Evolutionary conservation across 2,113 vertebrate genomes (phyloP), one percentile per base, ranked within the genome.

Genomic region (Cricetomys ansorgei): DNA sequence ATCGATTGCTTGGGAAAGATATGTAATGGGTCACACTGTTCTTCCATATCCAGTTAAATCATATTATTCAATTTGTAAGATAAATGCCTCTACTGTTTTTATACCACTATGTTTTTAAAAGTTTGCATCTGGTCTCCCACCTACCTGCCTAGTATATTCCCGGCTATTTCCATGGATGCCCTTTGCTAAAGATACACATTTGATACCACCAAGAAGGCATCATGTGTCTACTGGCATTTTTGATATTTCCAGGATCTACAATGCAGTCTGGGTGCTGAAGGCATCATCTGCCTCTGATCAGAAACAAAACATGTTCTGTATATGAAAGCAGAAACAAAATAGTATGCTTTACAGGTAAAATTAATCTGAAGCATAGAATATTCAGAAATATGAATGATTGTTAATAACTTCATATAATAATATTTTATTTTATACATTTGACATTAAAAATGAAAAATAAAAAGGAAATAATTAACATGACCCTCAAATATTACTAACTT

Each of bases 71-170:
- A 72, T 95, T 95, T 55, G 73, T 83, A 77, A 16, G 72, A 94
- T 55, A 97, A 86, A 48, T 91, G 59, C 5, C 59, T 92, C 72
- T 81, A 92, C 48, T 94, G 55, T n/a, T 95, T 96, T 96, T 69
- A 88, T 88, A 83, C 53, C 48, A 94, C 55, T 90, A 88, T 92
- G 88, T 89, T 97, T 96, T 98, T 94, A 97, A 94, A 97, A 97
- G 70, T 48, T 96, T 65, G 59, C 91, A 97, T 96, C 92, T 98
- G 91, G 57, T 96, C 85, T 55, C 37, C 96, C 93, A 96, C 95
- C 94, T 95, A 92, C 88, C 75, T 93, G 67, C 92, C n/a, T 91
- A 88, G 76, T 96, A 92, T 53, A 90, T 93, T 93, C 77, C 77
- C 70, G 93, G 75, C 84, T 95, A 96, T 97, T 97, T 97, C 70